Percentiles rank a stretch among this genome's conserved stretches.
Conservation (phyloP, 2,113 vertebrate species). For the Ivindomyrus marchei region DNA sequence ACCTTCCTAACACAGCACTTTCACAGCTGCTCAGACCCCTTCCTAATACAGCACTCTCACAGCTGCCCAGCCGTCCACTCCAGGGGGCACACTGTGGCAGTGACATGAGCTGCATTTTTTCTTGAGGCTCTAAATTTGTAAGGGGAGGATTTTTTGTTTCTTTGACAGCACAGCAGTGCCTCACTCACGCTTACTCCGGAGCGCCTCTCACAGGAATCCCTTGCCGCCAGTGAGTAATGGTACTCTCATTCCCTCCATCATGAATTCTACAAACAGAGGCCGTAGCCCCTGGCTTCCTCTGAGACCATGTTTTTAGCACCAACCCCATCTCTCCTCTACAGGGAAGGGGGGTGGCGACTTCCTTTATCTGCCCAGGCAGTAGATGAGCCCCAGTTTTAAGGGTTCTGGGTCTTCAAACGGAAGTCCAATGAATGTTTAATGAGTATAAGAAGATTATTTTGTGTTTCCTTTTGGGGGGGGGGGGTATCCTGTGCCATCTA, state of each 20-base stretch:
- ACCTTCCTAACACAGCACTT: not conserved
- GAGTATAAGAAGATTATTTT: not conserved
- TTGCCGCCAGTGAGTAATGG: not conserved
- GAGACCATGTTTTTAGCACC: not conserved
- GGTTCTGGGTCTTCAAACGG: not conserved
- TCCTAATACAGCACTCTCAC: not conserved
- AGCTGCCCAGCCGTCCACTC: not conserved
- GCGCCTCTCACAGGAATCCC: not conserved
- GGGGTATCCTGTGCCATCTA: not conserved
- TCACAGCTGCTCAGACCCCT: not conserved
- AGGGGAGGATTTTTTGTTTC: not conserved
- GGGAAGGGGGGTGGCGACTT: not conserved
- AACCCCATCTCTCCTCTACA: not conserved
- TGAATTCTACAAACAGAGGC: constrained; percentile 4
- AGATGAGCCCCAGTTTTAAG: not conserved
- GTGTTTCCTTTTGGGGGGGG: not conserved
- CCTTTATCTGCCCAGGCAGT: not conserved
- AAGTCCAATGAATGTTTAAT: constrained; percentile 17
- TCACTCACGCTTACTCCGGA: not conserved
- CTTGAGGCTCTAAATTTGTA: not conserved
- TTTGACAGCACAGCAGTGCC: not conserved
- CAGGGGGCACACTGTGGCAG: not conserved
- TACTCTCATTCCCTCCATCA: not conserved
- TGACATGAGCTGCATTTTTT: not conserved
- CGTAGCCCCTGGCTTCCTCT: not conserved